Evolutionary conservation across 2,113 vertebrate genomes (phyloP).

Genomic region (Gadus chalcogrammus): DNA sequence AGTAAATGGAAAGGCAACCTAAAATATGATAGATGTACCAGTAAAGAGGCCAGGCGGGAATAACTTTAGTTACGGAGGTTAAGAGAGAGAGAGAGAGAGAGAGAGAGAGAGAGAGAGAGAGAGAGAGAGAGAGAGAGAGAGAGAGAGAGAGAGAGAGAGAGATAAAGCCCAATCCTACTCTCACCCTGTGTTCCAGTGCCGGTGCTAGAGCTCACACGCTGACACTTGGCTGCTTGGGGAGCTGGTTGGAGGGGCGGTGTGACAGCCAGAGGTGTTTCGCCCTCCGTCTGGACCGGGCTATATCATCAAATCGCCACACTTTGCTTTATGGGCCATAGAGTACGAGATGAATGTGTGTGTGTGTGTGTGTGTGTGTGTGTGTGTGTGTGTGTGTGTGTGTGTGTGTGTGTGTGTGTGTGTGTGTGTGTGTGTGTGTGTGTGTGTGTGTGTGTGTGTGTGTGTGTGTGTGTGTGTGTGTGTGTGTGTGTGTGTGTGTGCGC

Average conservation of each 20-base stretch:
- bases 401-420: constrained; percentile 17
- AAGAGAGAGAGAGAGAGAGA: constrained; percentile 24
- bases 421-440: too few relatives aligned
- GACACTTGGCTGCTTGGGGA: constrained; percentile 42
- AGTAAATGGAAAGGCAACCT: too few relatives aligned
- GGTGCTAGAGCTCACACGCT: constrained; percentile 32
- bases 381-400: too few relatives aligned
- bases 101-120: constrained; percentile 8
- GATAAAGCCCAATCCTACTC: too few relatives aligned
- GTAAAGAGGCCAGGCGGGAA: neutral
- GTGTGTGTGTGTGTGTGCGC: constrained; percentile 1
- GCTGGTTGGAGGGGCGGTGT: constrained; percentile 12
- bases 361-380: constrained; percentile 17
- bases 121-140: constrained; percentile 14
- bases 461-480: neutral
- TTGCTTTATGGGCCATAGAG: too few relatives aligned
- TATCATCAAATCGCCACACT: too few relatives aligned
- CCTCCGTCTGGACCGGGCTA: too few relatives aligned
- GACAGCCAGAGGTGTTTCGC: constrained; percentile 40
- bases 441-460: too few relatives aligned
- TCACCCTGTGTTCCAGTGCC: constrained; percentile 9
- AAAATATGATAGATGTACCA: neutral
- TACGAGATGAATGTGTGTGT: neutral
- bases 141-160: neutral
- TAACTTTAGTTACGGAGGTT: constrained; percentile 19